Base-by-base conservation (phyloP, 2,888 invertebrate species). In the Volucella inflata region DNA sequence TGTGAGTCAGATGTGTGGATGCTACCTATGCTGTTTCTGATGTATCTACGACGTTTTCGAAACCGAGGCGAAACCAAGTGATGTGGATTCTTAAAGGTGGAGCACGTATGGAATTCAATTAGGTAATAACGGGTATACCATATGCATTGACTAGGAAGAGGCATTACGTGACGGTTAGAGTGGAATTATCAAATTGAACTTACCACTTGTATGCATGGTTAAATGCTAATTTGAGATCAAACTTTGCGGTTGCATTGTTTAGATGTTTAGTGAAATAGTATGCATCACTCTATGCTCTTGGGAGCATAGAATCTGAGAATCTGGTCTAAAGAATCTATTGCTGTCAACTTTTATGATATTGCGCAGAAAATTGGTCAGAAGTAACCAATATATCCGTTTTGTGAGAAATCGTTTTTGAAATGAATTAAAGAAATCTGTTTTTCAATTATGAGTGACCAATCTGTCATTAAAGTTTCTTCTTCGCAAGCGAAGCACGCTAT, bases 101-200 rank as follows among this genome's bases (percentile, higher is more conserved):
- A 42, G 14, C 42, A 44, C 62, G 55, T 46, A 38, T 74, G 74
- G 68, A 68, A 74, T 60, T 53, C 9, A 67, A n/a, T 67, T 72
- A 46, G 48, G 40, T 53, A 67, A 62, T 53, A 38, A 16, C 36
- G 30, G 68, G 40, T 74, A 68, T 40, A n/a, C n/a, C n/a, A n/a
- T n/a, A 62, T 44, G 46, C 67, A 48, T 14, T 57, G 50, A 60
- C 38, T 36, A 11, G 53, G 21, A 62, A 55, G 50, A 57, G 57
- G 46, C 48, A 30, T 9, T 12, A 16, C 50, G 53, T 62, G 46
- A 44, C 62, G 36, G 30, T 50, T 51, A 38, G 44, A 53, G 62
- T 51, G 50, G 51, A 51, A 51, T 64, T 42, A 67, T 53, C 42
- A 40, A 53, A 67, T 42, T 30, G 2, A 67, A 55, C 30, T 30